Base-by-base conservation (phyloP, 2,797 vertebrate species). In the Apogon hyalosoma region DNA sequence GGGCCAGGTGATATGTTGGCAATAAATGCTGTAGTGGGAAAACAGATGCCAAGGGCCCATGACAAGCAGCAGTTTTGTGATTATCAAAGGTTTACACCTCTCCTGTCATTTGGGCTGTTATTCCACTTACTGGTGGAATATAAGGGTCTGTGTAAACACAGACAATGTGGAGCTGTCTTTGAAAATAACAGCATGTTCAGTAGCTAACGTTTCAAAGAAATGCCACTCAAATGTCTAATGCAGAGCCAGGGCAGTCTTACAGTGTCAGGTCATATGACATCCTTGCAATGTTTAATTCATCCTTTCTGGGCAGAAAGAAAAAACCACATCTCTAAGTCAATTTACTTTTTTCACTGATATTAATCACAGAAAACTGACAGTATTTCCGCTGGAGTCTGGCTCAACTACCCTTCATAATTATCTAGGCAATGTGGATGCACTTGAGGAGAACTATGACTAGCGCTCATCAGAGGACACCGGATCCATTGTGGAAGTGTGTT, bases 401-500 rank as follows among this genome's bases (percentile, higher is more conserved):
- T 61, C 21, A 31, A 43, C 51, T 67, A 80, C 54, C 53, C 43
- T 11, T 31, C 7, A 10, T 74, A 67, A 81, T 84, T 70, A 67
- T 59, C 50, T 1, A 6, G 28, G 54, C 62, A 85, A 82, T 79
- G 52, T 85, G 67, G 69, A 77, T 76, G 59, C 69, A 83, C 57
- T 80, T 79, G 69, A 74, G 70, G 43, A 71, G 68, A 80, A 81
- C 82, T 66, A 71, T 73, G 87, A 85, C 80, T 61, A 84, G 63
- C 19, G 40, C 73, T 80, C 78, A 82, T 86, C 81, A 87, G 70
- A 79, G 62, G 82, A 75, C 73, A 87, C 56, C 49, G 75, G 79
- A 91, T 88, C 85, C 76, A 21, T 65, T 73, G 60, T 80, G 87
- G 86, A 88, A 83, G 75, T 74, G 31, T 14, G 38, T 73, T 80